Base-by-base conservation (phyloP, 2,797 vertebrate genomes). In the Emys orbicularis region DNA sequence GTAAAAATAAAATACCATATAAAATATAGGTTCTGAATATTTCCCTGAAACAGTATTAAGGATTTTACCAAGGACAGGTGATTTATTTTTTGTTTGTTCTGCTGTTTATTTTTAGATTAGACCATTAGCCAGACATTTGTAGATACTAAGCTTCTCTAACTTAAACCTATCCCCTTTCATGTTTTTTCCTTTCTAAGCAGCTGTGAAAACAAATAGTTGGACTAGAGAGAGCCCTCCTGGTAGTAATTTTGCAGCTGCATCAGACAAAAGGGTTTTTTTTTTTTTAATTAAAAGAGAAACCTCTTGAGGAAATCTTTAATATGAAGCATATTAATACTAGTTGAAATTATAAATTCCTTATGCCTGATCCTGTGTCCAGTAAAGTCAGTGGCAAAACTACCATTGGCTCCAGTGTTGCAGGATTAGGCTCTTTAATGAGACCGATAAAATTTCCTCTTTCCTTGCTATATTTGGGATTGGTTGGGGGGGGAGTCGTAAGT, bases 151-250 rank as follows among this genome's bases (percentile, higher is more conserved):
- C 77, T 13, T 89, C 83, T 74, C 41, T 95, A 53, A 84, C 61
- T 61, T 41, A 31, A 8, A 76, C 3, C 41, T 89, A 1, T 18
- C 34, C 44, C 79, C 88, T 86, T 57, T 53, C 44, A 1, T 21
- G 15, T 87, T 12, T 53, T 79, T 86, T 81, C 37, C 49, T 95
- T 84, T 57, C 53, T 83, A 79, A 72, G 53, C 89, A 91, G 81
- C 82, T 92, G n/a, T 94, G 77, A 80, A 97, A 96, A 95, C 89
- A 86, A 81, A 81, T 54, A 88, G 18, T 89, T 92, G 81, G 59
- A 57, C 19, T 83, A 90, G 83, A 68, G 8, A 37, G 84, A 89
- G 93, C 57, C 84, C 49, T 84, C 11, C 37, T 81, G 15, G 44
- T 92, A 57, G 88, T 92, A 94, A 5, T 90, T 96, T 94, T 95